Conservation (phyloP, 2,113 vertebrate species). For the Thymallus thymallus region DNA sequence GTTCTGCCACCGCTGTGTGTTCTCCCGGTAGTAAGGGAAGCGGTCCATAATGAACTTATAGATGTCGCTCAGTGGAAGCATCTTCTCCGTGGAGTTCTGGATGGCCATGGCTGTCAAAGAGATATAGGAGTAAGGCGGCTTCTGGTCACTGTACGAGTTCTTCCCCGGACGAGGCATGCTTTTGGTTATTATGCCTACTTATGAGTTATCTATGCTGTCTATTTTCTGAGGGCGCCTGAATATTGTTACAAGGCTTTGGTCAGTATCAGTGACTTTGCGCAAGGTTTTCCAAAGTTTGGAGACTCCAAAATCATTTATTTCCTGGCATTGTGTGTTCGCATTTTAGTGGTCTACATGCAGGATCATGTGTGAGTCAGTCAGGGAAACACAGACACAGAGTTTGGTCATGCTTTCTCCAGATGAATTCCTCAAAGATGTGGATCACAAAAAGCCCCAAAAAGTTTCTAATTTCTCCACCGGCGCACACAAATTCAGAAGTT, state of each 20-base stretch:
- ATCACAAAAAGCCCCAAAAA: background rate
- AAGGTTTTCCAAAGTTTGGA: constrained; percentile 45
- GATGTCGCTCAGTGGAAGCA: constrained; percentile 92
- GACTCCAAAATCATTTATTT: constrained; percentile 31
- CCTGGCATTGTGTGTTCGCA: constrained; percentile 1
- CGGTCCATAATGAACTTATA: constrained; percentile 96
- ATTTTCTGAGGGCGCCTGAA: background rate
- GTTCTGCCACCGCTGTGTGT: constrained; percentile 93
- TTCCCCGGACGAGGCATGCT: constrained; percentile 92
- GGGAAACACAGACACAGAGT: background rate
- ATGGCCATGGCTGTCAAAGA: constrained; percentile 97
- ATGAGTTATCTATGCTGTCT: background rate
- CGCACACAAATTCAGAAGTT: background rate
- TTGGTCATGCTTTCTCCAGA: too few species aligned
- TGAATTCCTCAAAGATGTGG: background rate
- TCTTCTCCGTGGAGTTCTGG: constrained; percentile 92
- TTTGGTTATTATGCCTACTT: constrained; percentile 5
- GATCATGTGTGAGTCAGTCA: background rate
- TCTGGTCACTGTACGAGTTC: constrained; percentile 97
- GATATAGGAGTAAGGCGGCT: constrained; percentile 95
- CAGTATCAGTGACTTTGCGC: constrained; percentile 26
- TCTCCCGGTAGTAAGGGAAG: constrained; percentile 92
- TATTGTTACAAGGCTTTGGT: constrained; percentile 25
- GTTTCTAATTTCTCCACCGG: background rate
- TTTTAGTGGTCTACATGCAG: background rate